Evolutionary conservation across 2,113 vertebrate species (phyloP).

Genomic region (Psephotus haematonotus): DNA sequence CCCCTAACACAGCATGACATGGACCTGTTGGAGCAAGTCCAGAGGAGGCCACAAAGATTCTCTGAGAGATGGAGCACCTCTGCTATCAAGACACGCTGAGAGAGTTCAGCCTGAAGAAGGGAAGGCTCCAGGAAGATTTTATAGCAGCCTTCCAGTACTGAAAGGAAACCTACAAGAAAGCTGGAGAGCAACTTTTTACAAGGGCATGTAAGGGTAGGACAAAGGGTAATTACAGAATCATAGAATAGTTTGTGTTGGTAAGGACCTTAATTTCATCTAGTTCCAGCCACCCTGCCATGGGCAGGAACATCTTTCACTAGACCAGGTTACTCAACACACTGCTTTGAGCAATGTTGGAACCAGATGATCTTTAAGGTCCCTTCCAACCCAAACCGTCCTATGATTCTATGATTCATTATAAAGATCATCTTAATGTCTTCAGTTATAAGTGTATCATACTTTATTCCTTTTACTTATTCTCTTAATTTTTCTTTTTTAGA

Average conservation of each 20-base stretch:
- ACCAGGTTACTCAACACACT: neutral
- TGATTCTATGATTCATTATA: neutral
- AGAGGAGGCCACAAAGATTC: neutral
- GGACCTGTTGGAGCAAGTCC: neutral
- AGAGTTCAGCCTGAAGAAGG: neutral
- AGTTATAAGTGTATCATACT: neutral
- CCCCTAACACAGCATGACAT: neutral
- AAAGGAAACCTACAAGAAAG: neutral
- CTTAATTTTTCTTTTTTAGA: slow-evolving; percentile 17
- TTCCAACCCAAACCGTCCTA: neutral
- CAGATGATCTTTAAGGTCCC: neutral
- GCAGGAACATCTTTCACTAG: neutral
- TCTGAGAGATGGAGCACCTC: neutral
- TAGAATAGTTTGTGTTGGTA: neutral
- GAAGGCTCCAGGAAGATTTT: neutral
- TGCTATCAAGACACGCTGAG: neutral
- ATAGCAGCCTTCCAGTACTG: neutral
- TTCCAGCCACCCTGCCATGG: neutral
- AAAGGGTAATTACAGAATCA: neutral
- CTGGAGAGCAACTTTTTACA: neutral
- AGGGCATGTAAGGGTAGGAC: neutral
- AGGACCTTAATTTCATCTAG: neutral
- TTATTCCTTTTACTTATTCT: slow-evolving; percentile 10
- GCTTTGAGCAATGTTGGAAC: neutral
- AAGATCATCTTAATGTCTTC: neutral